Base-by-base conservation (phyloP, 2,113 vertebrate genomes). In the Danionella cerebrum region DNA sequence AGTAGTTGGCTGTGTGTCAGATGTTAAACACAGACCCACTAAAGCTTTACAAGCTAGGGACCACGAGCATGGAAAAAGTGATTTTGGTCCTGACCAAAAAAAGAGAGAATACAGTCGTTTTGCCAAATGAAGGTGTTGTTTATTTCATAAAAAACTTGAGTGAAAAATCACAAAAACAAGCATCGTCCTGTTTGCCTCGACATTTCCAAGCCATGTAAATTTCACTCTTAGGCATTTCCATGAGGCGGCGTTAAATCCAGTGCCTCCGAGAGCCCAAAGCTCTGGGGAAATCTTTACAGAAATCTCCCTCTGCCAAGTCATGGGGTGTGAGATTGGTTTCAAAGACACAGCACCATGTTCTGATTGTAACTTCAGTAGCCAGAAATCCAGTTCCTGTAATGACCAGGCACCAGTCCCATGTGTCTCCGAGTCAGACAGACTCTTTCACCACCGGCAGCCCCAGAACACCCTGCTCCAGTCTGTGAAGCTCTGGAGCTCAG, bases 281-380 rank as follows among this genome's bases (percentile, higher is more conserved):
- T 59, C 44, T 35, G 9, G 74, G 76, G 79, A 83, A 84, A 86
- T 87, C 86, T 79, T 84, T 83, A 83, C 79, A 83, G 82, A 80
- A 83, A 78, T 80, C 66, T 39, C 73, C 65, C 79, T 80, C 84
- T 87, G 86, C 84, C 87, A 87, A 87, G 86, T 88, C 85, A 87
- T 86, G 84, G 80, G 86, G 85, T 86, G 83, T 71, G 69, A 84
- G 85, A 88, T 89, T 87, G 78, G 84, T 86, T 88, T 88, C 84
- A 87, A 88, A 87, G 84, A 82, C 76, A 81, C 52, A 59, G 79
- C 69, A 38, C 74, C 64, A 38, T 50, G 70, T 58, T 71, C 70
- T 70, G 79, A 83, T 72, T 72, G 79, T 79, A 78, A 80, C 62
- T 63, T 72, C 82, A 84, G 80, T 86, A 87, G 83, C 84, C 83